Conservation (phyloP, 2,113 vertebrate genomes). For the Ceyx margarethae region DNA sequence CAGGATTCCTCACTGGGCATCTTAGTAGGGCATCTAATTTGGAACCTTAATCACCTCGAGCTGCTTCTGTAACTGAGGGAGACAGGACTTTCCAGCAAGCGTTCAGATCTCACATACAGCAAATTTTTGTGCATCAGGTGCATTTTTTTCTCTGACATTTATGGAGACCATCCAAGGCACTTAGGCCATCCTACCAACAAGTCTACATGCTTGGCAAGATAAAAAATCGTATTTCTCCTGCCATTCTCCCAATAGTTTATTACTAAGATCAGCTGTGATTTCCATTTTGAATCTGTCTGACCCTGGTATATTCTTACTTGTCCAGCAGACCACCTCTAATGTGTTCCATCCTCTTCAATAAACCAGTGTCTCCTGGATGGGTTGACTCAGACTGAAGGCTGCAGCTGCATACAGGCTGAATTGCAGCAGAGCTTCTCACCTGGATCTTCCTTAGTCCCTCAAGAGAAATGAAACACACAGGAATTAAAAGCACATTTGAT, state of each 20-base stretch:
- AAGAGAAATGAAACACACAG: not conserved
- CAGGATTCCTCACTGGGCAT: not conserved
- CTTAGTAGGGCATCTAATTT: not conserved
- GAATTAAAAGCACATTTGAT: not conserved
- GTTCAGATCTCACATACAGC: not conserved
- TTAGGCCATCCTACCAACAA: not conserved
- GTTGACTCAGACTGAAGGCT: not conserved
- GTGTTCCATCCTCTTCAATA: not conserved
- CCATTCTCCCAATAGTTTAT: not conserved
- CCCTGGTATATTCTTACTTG: not conserved
- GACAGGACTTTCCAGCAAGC: fast-evolving
- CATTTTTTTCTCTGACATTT: slow-evolving; percentile 14
- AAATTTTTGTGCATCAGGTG: not conserved
- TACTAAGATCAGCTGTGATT: not conserved
- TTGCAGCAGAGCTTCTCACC: not conserved
- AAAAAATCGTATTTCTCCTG: not conserved
- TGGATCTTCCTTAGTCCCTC: not conserved
- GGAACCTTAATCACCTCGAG: not conserved
- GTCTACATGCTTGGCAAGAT: not conserved
- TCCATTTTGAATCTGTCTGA: not conserved
- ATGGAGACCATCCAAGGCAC: not conserved
- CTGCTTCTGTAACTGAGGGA: not conserved
- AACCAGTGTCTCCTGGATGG: not conserved
- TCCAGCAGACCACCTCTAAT: slow-evolving; percentile 4
- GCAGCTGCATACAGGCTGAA: not conserved